Conservation (phyloP, 2,888 invertebrate genomes). For the Silvanus unidentatus region DNA sequence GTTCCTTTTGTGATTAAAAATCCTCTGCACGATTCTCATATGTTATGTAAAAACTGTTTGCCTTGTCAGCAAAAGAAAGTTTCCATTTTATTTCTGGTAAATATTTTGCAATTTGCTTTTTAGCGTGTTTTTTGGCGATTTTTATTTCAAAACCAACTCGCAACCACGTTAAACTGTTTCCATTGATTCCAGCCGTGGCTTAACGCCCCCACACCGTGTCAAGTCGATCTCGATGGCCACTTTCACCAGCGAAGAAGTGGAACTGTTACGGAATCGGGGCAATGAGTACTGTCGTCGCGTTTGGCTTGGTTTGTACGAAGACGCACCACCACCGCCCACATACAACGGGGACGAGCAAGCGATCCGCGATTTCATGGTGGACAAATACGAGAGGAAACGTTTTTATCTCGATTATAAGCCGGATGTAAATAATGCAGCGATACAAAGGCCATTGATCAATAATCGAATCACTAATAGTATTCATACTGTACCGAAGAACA, state of each 20-base stretch:
- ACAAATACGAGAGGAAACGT: slow-evolving; percentile 92
- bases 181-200: slow-evolving; percentile 74
- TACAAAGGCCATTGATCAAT: neutral
- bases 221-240: slow-evolving; percentile 99
- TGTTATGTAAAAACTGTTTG: no score
- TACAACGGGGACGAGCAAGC: slow-evolving; percentile 78
- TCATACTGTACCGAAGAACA: slow-evolving; percentile 3
- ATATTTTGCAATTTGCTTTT: no score
- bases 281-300: slow-evolving; percentile 90
- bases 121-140: no score
- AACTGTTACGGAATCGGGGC: slow-evolving; percentile 80
- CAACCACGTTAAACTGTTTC: no score
- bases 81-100: no score
- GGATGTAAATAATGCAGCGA: slow-evolving; percentile 4
- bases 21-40: no score
- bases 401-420: slow-evolving; percentile 46
- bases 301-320: slow-evolving; percentile 88
- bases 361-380: slow-evolving; percentile 86
- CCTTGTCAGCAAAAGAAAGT: no score
- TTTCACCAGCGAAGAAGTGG: slow-evolving; percentile 92
- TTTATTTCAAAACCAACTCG: no score
- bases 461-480: neutral
- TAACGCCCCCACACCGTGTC: slow-evolving; percentile 96
- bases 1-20: no score
- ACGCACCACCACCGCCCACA: slow-evolving; percentile 57